Evolutionary conservation across 2,888 invertebrate genomes (phyloP), one percentile per base, ranked within the genome.

Genomic region (Cantharis rufa): DNA sequence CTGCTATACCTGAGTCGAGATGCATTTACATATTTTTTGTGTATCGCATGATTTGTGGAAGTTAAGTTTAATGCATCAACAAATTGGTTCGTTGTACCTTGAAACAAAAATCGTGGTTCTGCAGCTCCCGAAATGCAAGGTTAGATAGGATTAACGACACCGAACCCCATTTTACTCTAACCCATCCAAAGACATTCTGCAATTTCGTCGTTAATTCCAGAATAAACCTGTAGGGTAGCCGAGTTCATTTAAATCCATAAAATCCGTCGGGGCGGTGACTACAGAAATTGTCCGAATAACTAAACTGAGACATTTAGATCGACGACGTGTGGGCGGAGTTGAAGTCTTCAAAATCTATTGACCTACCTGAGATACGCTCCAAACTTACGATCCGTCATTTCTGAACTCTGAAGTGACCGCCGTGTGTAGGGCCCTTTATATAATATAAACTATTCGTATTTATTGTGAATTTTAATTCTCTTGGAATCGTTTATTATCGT

Each of bases 11-110:
- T 63, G 63, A 21, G 24, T n/a, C n/a, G 10, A 66, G 24, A 66
- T 66, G 64, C 64, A 66, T 66, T 66, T 66, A 66, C 64, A 66
- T 66, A 66, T 66, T 66, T 66, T 66, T 24, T 66, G 21, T 64
- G 13, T 64, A 32, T 32, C 32, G 32, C 32, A 32, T 32, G 32
- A 32, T 32, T 32, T 32, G 48, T 48, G 7, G 48, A n/a, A 48
- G n/a, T n/a, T 48, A 48, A 48, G 48, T n/a, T 48, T 48, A 48
- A 48, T 48, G 48, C 48, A 48, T 48, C n/a, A 48, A 48, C 48
- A 48, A 48, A 48, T 48, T 48, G 48, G 48, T 48, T 48, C n/a
- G 48, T 9, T 48, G 2, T 48, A 48, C 48, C n/a, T 5, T n/a
- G 13, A 13, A 32, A 32, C 32, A 32, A 3, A 32, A 32, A 32